These are phyloP conservation scores for Ophioderma brevispina DNA, from an alignment of 35 echinoderm and acorn worm species.

Conservation along the genomic window DNA sequence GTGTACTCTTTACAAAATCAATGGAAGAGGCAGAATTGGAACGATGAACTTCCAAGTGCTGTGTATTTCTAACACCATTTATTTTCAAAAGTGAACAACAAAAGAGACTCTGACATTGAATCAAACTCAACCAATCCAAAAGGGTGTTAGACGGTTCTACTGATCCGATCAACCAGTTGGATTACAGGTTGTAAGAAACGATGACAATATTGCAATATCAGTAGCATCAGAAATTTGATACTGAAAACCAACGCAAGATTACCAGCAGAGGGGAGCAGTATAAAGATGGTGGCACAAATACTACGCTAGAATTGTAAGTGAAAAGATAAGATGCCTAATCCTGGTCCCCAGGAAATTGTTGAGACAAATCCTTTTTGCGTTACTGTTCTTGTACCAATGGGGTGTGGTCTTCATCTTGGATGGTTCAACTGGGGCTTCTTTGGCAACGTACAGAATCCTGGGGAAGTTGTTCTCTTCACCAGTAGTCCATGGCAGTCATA, in stretches of 20 bases:
- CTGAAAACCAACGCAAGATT: too few species aligned
- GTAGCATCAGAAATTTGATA: too few species aligned
- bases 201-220: too few species aligned
- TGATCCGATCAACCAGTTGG: background rate
- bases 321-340: too few species aligned
- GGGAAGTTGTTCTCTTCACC: conserved; percentile 78
- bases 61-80: conserved; percentile 60
- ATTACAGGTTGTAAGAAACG: background rate
- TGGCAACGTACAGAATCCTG: conserved; percentile 12
- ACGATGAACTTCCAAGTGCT: conserved; percentile 7
- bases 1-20: conserved; percentile 49
- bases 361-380: conserved; percentile 14
- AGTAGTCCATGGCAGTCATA: background rate
- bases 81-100: conserved; percentile 23
- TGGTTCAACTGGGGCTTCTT: conserved; percentile 30
- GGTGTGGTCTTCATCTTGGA: conserved; percentile 29
- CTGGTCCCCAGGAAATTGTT: too few species aligned
- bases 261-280: too few species aligned
- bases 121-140: background rate
- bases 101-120: background rate
- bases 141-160: background rate
- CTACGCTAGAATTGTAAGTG: too few species aligned
- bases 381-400: conserved; percentile 37
- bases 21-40: conserved; percentile 47
- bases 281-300: too few species aligned